These are phyloP conservation scores for Bettongia penicillata DNA, from an alignment of 2,113 vertebrate genomes.

Conservation along the genomic window DNA sequence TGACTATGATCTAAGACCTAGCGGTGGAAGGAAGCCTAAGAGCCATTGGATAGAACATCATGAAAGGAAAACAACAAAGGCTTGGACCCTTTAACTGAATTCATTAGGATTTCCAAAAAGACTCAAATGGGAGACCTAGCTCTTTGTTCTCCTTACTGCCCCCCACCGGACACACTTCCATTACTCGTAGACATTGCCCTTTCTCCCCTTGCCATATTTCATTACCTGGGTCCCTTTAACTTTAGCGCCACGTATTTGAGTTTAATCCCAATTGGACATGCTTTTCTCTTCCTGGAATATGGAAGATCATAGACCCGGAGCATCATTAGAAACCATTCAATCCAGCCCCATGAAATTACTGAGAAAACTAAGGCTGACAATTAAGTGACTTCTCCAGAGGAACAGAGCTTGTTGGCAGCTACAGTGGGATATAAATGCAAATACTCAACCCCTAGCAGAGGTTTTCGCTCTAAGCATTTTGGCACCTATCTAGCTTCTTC, in stretches of 20 bases:
- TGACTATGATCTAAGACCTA: too few relatives aligned
- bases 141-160: too few relatives aligned
- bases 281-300: background rate
- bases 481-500: too few relatives aligned
- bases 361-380: background rate
- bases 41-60: too few relatives aligned
- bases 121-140: too few relatives aligned
- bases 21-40: too few relatives aligned
- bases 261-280: background rate
- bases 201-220: too few relatives aligned
- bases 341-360: background rate
- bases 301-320: background rate
- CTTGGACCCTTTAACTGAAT: too few relatives aligned
- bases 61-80: too few relatives aligned
- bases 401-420: background rate
- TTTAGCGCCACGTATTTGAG: background rate
- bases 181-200: background rate
- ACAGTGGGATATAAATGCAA: background rate
- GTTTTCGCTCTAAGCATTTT: background rate
- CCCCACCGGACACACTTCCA: too few relatives aligned
- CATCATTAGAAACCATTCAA: background rate
- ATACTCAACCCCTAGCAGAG: background rate
- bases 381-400: background rate
- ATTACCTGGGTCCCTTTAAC: too few relatives aligned
- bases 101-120: too few relatives aligned